Evolutionary conservation across 2,113 vertebrate species (phyloP).

Genomic region (Ardeotis arabs): DNA sequence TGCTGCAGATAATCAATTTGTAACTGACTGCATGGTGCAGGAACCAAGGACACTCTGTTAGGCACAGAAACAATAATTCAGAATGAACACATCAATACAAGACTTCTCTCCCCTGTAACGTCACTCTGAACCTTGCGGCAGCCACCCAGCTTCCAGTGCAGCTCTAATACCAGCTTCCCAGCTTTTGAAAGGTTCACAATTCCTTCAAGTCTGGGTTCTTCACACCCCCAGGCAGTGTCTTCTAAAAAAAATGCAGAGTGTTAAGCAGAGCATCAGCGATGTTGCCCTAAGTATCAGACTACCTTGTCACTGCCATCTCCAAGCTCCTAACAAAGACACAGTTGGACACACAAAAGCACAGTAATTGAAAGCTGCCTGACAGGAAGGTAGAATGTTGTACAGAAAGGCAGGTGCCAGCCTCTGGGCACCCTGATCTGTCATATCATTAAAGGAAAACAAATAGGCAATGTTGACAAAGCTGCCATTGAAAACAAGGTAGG

Average conservation of each 20-base stretch:
- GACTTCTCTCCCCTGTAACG: background rate
- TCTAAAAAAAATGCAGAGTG: slow-evolving; percentile 14
- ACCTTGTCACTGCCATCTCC: slow-evolving; percentile 60
- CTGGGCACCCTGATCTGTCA: slow-evolving; percentile 67
- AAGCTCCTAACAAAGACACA: slow-evolving; percentile 56
- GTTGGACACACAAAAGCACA: slow-evolving; percentile 54
- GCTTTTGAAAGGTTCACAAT: background rate
- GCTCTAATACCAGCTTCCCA: background rate
- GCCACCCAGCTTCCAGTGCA: background rate
- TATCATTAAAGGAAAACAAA: slow-evolving; percentile 62
- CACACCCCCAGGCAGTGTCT: background rate
- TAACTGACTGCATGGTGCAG: background rate
- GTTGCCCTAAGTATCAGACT: slow-evolving; percentile 36
- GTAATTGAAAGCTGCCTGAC: slow-evolving; percentile 65
- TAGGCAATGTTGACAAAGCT: background rate
- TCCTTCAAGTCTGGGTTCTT: slow-evolving; percentile 15
- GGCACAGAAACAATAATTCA: slow-evolving; percentile 9
- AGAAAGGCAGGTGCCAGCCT: slow-evolving; percentile 73
- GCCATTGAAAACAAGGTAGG: background rate
- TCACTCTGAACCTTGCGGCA: background rate
- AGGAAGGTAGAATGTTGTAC: slow-evolving; percentile 48
- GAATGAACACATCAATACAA: background rate
- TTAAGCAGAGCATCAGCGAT: slow-evolving; percentile 54
- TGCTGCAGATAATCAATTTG: background rate
- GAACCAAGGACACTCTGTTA: background rate